phyloP scores from a whole-genome alignment of 2,113 vertebrate genomes.

The Stegostoma tigrinum region DNA sequence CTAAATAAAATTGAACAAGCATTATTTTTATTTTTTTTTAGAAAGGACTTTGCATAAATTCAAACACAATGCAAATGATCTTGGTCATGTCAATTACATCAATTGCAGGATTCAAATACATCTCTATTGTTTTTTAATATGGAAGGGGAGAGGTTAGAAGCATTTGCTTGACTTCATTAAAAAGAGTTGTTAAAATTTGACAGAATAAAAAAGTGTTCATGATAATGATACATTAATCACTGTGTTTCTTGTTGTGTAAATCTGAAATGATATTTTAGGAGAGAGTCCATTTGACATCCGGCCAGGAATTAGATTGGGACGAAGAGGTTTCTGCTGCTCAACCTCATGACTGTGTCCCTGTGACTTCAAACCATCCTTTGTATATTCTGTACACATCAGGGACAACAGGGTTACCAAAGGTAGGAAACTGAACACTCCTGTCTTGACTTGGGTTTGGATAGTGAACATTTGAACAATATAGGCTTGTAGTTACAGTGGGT shows the following conservation, averaged over 20 bases:
- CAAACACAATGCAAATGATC: no score
- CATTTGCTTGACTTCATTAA: not conserved
- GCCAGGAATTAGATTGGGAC: constrained; percentile 78
- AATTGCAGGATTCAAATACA: not conserved
- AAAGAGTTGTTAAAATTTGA: not conserved
- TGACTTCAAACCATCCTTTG: constrained; percentile 79
- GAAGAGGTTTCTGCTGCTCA: constrained; percentile 75
- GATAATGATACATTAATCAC: not conserved
- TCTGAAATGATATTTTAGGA: constrained; percentile 55
- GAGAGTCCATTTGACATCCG: constrained; percentile 54
- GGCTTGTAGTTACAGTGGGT: not conserved
- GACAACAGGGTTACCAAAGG: constrained; percentile 90
- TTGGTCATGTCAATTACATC: not conserved
- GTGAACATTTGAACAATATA: no score
- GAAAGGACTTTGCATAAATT: no score
- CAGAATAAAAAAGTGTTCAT: not conserved
- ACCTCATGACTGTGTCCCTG: constrained; percentile 68
- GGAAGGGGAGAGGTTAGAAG: not conserved
- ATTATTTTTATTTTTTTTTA: not conserved
- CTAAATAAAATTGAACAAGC: not conserved
- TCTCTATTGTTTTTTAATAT: not conserved
- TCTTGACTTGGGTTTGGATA: not conserved
- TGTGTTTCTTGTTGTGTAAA: constrained; percentile 28
- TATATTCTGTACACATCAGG: constrained; percentile 95
- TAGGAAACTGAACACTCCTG: constrained; percentile 43